Evolutionary conservation across 2,797 vertebrate species (phyloP).

Genomic region (Trachurus trachurus): DNA sequence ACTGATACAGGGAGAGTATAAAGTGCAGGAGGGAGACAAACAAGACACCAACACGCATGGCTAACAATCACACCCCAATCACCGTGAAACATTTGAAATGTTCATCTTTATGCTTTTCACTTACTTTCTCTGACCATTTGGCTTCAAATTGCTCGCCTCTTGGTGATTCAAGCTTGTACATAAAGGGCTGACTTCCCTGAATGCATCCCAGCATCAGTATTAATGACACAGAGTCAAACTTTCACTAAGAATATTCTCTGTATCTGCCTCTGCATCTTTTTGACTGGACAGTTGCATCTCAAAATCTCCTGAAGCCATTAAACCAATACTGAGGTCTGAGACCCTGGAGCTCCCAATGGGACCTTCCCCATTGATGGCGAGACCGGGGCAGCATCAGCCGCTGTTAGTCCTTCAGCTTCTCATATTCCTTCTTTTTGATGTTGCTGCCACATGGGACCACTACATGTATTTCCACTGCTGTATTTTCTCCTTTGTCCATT

Average conservation of each 20-base stretch:
- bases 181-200: constrained; percentile 28
- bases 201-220: constrained; percentile 16
- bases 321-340: background rate
- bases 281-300: background rate
- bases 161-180: constrained; percentile 1
- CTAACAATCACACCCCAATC: constrained; percentile 59
- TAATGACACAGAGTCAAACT: constrained; percentile 23
- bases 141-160: constrained; percentile 18
- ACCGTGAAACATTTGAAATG: constrained; percentile 41
- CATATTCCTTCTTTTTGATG: constrained; percentile 16
- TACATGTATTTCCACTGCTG: constrained; percentile 21
- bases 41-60: constrained; percentile 55
- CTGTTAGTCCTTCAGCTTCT: constrained; percentile 23
- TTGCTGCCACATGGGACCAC: constrained; percentile 18
- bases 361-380: background rate
- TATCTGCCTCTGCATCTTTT: background rate
- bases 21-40: constrained; percentile 65
- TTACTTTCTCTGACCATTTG: constrained; percentile 21
- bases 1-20: constrained; percentile 68
- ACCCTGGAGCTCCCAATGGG: background rate
- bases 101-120: constrained; percentile 25
- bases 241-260: constrained; percentile 6
- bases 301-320: constrained; percentile 1
- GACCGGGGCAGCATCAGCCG: background rate
- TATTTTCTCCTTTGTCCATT: constrained; percentile 31